Conservation (phyloP, 2,888 invertebrate species). For the Copidosoma aretas region DNA sequence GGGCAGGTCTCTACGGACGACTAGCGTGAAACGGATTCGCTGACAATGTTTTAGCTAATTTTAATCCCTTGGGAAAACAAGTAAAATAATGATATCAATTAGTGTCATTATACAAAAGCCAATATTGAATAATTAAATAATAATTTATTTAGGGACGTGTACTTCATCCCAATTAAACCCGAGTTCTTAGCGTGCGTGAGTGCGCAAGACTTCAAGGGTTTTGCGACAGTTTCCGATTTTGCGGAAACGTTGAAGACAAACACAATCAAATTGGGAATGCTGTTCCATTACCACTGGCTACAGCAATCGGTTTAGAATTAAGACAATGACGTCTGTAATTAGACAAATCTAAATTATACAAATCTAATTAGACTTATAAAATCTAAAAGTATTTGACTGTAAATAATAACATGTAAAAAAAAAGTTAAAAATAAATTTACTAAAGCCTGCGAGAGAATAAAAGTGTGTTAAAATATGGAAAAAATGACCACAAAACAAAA, state of each 20-base stretch:
- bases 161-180: constrained; percentile 78
- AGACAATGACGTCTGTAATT: no score
- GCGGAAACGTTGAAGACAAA: constrained; percentile 77
- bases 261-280: constrained; percentile 89
- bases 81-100: constrained; percentile 50
- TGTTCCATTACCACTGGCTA: constrained; percentile 83
- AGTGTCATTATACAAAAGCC: background rate
- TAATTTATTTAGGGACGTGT: constrained; percentile 70
- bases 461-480: no score
- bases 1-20: constrained; percentile 85
- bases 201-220: constrained; percentile 89
- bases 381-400: no score
- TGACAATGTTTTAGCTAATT: constrained; percentile 83
- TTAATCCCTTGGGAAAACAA: constrained; percentile 91
- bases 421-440: no score
- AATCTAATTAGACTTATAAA: no score
- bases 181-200: constrained; percentile 86
- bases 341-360: no score
- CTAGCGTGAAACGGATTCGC: constrained; percentile 86
- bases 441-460: no score
- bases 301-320: constrained; percentile 79
- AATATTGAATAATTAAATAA: constrained; percentile 4
- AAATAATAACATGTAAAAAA: no score
- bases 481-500: no score
- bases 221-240: constrained; percentile 77